Base-by-base conservation (phyloP, 2,113 vertebrate genomes). In the Felis chaus region DNA sequence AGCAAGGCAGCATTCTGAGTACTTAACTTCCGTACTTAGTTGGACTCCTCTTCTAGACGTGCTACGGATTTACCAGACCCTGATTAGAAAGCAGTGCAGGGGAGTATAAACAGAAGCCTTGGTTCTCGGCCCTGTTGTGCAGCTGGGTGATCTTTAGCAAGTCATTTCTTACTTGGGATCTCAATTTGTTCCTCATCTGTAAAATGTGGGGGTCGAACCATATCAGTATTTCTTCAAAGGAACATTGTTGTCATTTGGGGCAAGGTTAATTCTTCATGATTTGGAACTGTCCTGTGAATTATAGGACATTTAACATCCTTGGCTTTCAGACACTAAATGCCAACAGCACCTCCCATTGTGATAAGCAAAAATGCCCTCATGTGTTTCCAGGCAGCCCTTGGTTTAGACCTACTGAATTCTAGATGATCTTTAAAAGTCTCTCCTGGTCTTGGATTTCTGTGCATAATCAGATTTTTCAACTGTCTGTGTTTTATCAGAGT, bases 381-480 rank as follows among this genome's bases (percentile, higher is more conserved):
- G 0, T 84, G 36, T 89, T 96, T 94, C 68, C 73, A 89, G 45
- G 13, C 8, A 82, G 29, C 31, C 14, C 45, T 78, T 90, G 68
- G 21, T 93, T 97, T 80, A 89, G 65, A 57, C 12, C 74, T 87
- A 1, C 11, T 78, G 39, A 84, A 82, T 69, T 69, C 31, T 57
- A 80, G 63, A 57, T 69, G 53, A 69, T 81, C 55, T 94, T 74
- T 81, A 94, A 93, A 78, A 96, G 76, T 94, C 14, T 39, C 16
- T 92, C 39, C 18, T 80, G 79, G 27, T 71, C 63, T 91, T 92
- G 8, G 18, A 65, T 65, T 74, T 95, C 88, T 84, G 36, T 95
- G 63, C 45, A 82, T 23, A 21, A 74, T 89, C 14, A 80, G 25
- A 25, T 33, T 76, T 92, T 91, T 91, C 53, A 71, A 4, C 50